These are phyloP conservation scores for Eulithis prunata DNA, from an alignment of 2,888 invertebrate species.

Conservation along the genomic window DNA sequence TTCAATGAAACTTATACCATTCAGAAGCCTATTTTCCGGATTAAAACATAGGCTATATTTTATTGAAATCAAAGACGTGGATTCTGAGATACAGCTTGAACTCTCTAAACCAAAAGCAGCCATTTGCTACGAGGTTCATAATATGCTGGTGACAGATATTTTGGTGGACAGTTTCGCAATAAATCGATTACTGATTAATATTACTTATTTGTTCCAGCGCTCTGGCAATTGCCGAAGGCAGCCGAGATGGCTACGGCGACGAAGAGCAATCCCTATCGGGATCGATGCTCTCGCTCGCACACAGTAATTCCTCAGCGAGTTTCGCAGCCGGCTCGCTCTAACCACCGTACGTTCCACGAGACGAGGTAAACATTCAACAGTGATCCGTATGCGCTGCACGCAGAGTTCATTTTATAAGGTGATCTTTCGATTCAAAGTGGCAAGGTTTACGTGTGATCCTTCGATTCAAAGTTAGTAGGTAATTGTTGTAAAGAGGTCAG, in stretches of 20 bases:
- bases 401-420: conserved; percentile 17
- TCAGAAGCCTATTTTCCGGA: no score
- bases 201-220: conserved; percentile 84
- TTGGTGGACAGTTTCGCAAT: background rate
- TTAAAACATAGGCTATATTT: no score
- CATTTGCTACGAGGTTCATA: no score
- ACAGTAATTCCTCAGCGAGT: conserved; percentile 97
- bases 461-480: conserved; percentile 1
- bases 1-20: no score
- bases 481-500: conserved; percentile 1
- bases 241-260: conserved; percentile 94
- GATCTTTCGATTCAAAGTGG: conserved; percentile 4
- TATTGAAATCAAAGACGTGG: no score
- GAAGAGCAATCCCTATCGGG: conserved; percentile 97
- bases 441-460: conserved; percentile 3
- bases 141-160: no score
- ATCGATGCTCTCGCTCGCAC: conserved; percentile 97
- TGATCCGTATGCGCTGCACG: conserved; percentile 13
- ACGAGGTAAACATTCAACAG: conserved; percentile 24
- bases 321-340: conserved; percentile 93
- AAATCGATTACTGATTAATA: background rate
- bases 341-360: conserved; percentile 41
- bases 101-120: no score
- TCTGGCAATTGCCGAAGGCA: conserved; percentile 95
- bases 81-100: no score